These are phyloP conservation scores for Alethe castanea DNA, from an alignment of 2,113 vertebrate species.

Conservation along the genomic window DNA sequence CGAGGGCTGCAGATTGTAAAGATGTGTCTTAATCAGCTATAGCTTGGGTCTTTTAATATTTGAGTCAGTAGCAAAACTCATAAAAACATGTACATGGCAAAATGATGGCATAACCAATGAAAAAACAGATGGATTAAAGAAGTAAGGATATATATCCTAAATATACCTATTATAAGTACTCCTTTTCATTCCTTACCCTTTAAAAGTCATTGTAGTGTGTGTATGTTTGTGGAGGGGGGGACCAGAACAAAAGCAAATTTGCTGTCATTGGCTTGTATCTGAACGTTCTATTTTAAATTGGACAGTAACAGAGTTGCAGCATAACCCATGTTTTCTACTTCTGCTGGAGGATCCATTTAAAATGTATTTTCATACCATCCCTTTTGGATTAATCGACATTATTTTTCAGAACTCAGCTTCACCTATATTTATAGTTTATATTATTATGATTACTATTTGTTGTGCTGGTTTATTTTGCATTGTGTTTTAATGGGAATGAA, in stretches of 20 bases:
- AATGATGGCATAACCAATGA: not conserved
- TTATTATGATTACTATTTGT: not conserved
- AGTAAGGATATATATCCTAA: not conserved
- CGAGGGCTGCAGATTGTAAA: not conserved
- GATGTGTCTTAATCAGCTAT: constrained; percentile 47
- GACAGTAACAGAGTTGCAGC: not conserved
- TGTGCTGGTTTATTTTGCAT: constrained; percentile 19
- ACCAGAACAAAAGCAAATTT: constrained; percentile 5
- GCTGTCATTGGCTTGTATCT: constrained; percentile 19
- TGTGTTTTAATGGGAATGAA: not conserved
- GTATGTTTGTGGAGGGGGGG: not conserved
- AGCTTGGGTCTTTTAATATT: constrained; percentile 14
- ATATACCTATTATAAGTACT: not conserved
- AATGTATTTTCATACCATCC: not conserved
- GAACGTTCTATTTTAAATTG: constrained; percentile 29
- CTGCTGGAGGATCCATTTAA: not conserved
- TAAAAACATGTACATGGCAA: not conserved
- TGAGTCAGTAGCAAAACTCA: constrained; percentile 15
- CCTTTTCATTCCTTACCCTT: not conserved
- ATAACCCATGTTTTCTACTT: not conserved
- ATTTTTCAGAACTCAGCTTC: constrained; percentile 12
- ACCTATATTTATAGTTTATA: not conserved
- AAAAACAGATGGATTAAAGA: not conserved
- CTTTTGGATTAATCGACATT: not conserved
- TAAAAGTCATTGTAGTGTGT: not conserved